Conservation (phyloP, 2,113 vertebrate species). For the Anguilla japonica region DNA sequence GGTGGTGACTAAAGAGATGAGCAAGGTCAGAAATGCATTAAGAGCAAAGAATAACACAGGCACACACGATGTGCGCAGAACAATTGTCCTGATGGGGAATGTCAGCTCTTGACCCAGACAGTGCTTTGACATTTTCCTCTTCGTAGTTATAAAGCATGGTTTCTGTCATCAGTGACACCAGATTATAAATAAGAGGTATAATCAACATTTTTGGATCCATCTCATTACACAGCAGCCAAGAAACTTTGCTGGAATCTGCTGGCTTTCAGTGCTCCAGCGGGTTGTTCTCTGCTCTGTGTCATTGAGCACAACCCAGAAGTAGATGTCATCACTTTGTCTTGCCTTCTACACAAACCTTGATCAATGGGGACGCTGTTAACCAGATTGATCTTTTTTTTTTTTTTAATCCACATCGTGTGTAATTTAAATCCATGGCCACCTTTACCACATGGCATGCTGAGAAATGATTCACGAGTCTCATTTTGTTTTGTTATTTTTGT, state of each 20-base stretch:
- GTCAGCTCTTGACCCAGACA: not conserved
- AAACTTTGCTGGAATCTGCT: not conserved
- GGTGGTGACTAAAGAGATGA: slow-evolving; percentile 4
- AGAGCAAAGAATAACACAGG: not conserved
- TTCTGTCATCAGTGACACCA: slow-evolving; percentile 63
- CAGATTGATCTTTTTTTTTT: not conserved
- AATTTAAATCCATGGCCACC: too few relatives aligned
- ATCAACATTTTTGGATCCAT: slow-evolving; percentile 53
- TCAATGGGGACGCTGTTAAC: not conserved
- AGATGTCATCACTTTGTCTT: not conserved
- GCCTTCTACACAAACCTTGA: not conserved
- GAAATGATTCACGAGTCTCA: too few relatives aligned
- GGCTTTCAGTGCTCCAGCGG: not conserved
- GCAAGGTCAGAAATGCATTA: not conserved
- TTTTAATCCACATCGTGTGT: not conserved
- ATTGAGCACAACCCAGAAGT: not conserved
- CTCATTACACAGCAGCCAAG: slow-evolving; percentile 4
- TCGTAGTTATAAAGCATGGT: slow-evolving; percentile 31
- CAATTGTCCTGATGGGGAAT: not conserved
- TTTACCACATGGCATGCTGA: not conserved
- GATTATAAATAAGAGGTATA: slow-evolving; percentile 59
- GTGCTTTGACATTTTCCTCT: not conserved
- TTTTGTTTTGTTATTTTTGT: not conserved
- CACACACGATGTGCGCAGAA: not conserved
- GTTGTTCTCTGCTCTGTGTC: not conserved